phyloP scores from a whole-genome alignment of 2,888 invertebrate genomes.

The Lithophane ornitopus region DNA sequence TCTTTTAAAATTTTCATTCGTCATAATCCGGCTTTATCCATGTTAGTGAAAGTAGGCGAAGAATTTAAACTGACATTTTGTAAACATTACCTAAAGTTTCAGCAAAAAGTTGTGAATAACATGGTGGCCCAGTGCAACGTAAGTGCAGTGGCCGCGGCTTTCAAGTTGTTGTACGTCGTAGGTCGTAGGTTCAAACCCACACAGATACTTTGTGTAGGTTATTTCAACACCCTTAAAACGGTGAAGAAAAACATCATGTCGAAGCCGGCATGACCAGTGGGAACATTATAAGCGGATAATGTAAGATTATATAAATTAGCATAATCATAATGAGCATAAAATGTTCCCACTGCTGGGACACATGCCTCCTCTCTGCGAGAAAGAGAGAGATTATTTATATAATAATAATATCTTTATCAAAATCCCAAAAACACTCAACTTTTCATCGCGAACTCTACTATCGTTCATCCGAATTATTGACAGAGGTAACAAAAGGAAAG shows the following conservation, averaged over 20 bases:
- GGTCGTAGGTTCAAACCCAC: neutral
- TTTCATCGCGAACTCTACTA: neutral
- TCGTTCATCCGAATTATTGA: constrained; percentile 39
- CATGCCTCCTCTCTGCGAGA: too few species aligned
- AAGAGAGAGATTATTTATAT: too few species aligned
- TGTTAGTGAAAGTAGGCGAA: neutral
- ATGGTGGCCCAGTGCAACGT: neutral
- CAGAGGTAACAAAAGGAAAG: constrained; percentile 37
- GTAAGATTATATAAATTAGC: neutral
- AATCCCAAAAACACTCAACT: constrained; percentile 8
- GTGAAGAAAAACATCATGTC: neutral
- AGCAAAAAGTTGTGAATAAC: too few species aligned
- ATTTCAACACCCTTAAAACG: neutral
- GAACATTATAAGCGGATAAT: neutral
- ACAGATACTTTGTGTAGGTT: neutral
- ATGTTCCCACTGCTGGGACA: too few species aligned
- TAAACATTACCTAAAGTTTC: too few species aligned
- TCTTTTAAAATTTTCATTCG: neutral
- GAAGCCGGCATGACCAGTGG: neutral
- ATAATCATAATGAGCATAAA: too few species aligned
- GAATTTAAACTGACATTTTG: too few species aligned
- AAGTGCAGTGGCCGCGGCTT: neutral
- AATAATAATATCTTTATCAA: neutral
- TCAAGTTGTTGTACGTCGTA: neutral
- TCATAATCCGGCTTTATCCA: neutral